Evolutionary conservation across 2,113 vertebrate genomes (phyloP), one percentile per base, ranked within the genome.

Genomic region (Casuarius casuarius): DNA sequence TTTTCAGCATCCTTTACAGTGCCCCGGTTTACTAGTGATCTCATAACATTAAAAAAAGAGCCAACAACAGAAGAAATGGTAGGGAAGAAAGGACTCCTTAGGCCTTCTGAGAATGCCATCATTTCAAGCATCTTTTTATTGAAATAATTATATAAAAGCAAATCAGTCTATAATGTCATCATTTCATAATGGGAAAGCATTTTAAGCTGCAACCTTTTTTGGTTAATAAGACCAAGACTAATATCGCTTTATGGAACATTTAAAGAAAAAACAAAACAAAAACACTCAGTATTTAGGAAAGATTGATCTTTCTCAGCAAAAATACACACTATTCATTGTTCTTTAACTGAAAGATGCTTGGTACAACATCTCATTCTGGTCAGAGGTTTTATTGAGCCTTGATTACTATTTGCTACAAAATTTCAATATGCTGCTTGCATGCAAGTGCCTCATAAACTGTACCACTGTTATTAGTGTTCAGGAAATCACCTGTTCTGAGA

Each of bases 1-100:
- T 73, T 94, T 94, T 70, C 86, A 81, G 73, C 76, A 75, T 56
- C 29, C 13, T 84, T 35, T 89, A 13, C 58, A 82, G 61, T 44
- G 29, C 6, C 6, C 9, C 40, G 8, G 31, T 87, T 94, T 82
- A 87, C 48, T 82, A 56, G 12, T 87, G 22, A 65, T 76, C 33
- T 84, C 35, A 22, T 44, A 89, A 68, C 7, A 52, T 0, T 78
- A 58, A 65, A 67, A 44, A 80, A 88, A 33, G 11, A 88, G 5
- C 6, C 38, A 94, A 44, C 42, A 93, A 48, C 6, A 66, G 42
- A 90, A 72, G 44, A 92, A 79, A 89, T 59, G 28, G 22, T 9
- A 14, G 20, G 19, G 10, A 1, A 10, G 13, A 87, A 84, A 76
- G 13, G 25, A 56, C 19, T 54, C 56, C 56, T 33, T 33, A 59